Percentiles rank a stretch among this genome's conserved stretches.
These are phyloP conservation scores for Latrodectus elegans DNA, from an alignment of 2,888 invertebrate genomes.

Conservation along the genomic window DNA sequence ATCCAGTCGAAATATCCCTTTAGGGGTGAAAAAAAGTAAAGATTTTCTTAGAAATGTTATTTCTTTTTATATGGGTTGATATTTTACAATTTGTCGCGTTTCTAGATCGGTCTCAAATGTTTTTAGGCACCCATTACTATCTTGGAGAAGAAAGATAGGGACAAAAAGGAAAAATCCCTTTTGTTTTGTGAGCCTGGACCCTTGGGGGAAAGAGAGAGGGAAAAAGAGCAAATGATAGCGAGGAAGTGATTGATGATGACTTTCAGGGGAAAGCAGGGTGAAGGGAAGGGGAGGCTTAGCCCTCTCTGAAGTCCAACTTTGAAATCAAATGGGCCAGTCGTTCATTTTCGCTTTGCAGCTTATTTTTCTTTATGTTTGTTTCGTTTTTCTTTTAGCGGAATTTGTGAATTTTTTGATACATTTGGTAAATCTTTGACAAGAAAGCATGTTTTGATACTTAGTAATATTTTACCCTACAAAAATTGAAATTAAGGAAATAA, in stretches of 20 bases:
- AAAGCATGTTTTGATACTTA: too few relatives aligned
- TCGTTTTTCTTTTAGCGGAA: not conserved
- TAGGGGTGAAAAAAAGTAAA: too few relatives aligned
- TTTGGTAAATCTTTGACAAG: too few relatives aligned
- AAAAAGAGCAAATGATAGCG: slow-evolving; percentile 3
- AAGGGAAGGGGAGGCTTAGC: not conserved
- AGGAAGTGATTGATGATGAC: slow-evolving; percentile 5
- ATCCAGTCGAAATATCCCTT: too few relatives aligned
- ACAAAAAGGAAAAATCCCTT: not conserved
- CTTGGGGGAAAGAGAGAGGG: slow-evolving; percentile 1
- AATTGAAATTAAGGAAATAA: too few relatives aligned
- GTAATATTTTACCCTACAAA: too few relatives aligned
- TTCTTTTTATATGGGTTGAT: too few relatives aligned
- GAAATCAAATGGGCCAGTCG: slow-evolving; percentile 2
- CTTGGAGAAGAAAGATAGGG: not conserved
- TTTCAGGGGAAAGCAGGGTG: not conserved
- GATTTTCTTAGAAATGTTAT: too few relatives aligned
- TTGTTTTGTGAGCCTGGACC: not conserved
- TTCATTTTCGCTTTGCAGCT: slow-evolving; percentile 2
- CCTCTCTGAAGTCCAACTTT: slow-evolving; percentile 2
- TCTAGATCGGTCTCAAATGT: not conserved
- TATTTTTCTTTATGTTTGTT: not conserved
- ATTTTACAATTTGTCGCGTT: not conserved
- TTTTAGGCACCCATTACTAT: slow-evolving; percentile 3
- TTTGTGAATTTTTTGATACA: too few relatives aligned